A percentile compares a stretch with the other conserved stretches of the same genome.
Conservation (phyloP, 2,797 vertebrate genomes). For the Tadarida brasiliensis region DNA sequence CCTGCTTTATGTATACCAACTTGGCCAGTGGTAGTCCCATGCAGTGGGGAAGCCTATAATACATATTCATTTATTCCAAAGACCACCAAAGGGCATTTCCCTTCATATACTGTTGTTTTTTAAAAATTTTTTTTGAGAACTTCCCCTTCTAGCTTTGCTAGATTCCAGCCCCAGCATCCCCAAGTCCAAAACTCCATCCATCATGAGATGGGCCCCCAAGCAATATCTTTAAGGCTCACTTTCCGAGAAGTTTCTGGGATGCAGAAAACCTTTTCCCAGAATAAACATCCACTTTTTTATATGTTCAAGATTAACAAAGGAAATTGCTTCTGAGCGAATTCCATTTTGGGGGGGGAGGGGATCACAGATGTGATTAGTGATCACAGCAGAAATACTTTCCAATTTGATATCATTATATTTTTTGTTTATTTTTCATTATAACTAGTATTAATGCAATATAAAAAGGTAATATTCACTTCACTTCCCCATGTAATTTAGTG, state of each 20-base stretch:
- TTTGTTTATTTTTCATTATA: constrained; percentile 48
- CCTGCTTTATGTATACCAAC: background rate
- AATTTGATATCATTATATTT: background rate
- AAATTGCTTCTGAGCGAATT: background rate
- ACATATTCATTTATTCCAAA: background rate
- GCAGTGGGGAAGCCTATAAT: background rate
- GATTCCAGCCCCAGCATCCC: background rate
- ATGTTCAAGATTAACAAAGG: constrained; percentile 1
- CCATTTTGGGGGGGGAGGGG: background rate
- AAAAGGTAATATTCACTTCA: background rate
- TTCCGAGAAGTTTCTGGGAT: constrained; percentile 22
- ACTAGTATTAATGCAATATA: background rate
- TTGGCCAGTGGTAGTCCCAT: background rate
- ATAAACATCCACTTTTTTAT: background rate
- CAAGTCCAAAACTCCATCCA: background rate
- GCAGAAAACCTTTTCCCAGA: background rate
- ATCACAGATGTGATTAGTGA: background rate
- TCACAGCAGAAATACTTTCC: background rate
- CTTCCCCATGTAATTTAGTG: background rate
- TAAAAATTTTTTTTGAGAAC: background rate
- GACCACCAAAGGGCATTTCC: background rate
- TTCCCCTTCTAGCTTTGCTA: background rate
- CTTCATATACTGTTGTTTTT: background rate
- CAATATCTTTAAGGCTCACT: background rate
- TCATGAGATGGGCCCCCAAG: background rate